Evolutionary conservation across 2,113 vertebrate species (phyloP), one percentile per base, ranked within the genome.

Genomic region (Eulacestoma nigropectus): DNA sequence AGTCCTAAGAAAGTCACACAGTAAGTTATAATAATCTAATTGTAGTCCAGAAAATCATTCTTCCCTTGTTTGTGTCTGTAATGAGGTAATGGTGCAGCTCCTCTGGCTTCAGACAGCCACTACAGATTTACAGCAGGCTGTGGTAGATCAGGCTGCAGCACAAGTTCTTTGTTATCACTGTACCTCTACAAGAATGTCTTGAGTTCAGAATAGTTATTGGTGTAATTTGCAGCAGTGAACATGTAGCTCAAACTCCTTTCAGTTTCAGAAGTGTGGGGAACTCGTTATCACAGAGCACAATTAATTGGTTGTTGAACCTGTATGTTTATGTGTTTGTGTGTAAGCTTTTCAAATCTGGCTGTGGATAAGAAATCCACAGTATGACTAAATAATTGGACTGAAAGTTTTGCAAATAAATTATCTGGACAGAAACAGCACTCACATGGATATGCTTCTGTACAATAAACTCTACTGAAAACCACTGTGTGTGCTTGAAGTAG

Each of bases 31-130:
- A 87, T 80, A 90, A 73, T 65, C 62, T 76, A 74, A 87, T 82
- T 81, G 82, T 80, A 81, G 19, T 89, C 76, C 56, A 84, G 89
- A 90, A 97, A 90, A 90, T 89, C 77, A 33, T 37, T 91, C 53
- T 47, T 72, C 20, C 50, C 75, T 70, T 93, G 46, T 79, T 93
- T 96, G 63, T 85, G 75, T 73, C 84, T 79, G 20, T 87, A 91
- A 77, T 57, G 74, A 90, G 70, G 62, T 81, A 87, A 80, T 57
- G 84, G 84, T 89, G 87, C 87, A 79, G 76, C 50, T 84, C 47
- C 63, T 82, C 64, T 80, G 85, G 20, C 82, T 83, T 88, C 72
- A 78, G 42, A 9, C 85, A 84, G 39, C 37, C 15, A 3, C 49
- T 67, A 18, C 64, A 49, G 80, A 89, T 93, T 68, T 75, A 75